These are phyloP conservation scores for Myotis findleyi DNA, from an alignment of 2,797 vertebrate genomes.

Conservation along the genomic window DNA sequence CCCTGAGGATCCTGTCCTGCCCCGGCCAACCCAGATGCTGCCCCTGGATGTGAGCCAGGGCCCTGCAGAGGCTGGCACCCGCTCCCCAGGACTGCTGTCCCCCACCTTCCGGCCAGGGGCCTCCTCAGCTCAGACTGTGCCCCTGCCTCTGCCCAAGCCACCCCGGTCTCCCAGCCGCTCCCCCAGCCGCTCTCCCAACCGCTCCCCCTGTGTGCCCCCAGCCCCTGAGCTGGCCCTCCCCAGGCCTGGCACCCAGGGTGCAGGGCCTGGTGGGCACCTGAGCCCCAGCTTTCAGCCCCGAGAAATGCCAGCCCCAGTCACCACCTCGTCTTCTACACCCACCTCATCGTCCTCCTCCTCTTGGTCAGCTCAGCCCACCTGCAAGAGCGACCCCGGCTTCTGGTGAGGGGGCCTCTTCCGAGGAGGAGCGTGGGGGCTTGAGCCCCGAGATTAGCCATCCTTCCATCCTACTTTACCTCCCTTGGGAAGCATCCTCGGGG, in stretches of 20 bases:
- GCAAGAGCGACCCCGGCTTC: conserved; percentile 79
- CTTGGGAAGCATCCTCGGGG: not conserved
- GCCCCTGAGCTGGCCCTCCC: conserved; percentile 74
- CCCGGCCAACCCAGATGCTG: conserved; percentile 65
- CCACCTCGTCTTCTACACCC: conserved; percentile 21
- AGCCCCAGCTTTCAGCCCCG: conserved; percentile 60
- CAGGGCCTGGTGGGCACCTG: conserved; percentile 61
- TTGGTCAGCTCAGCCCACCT: conserved; percentile 72
- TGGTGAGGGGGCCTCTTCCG: conserved; percentile 81
- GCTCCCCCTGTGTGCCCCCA: conserved; percentile 20
- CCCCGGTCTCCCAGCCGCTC: conserved; percentile 78
- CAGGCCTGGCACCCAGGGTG: conserved; percentile 80
- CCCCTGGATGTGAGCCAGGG: conserved; percentile 76
- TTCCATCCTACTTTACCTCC: not conserved
- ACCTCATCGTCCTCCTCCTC: not conserved
- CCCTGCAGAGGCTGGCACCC: conserved; percentile 76
- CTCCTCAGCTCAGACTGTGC: conserved; percentile 82
- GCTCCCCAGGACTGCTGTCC: conserved; percentile 83
- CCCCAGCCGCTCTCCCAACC: conserved; percentile 55
- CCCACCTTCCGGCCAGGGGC: conserved; percentile 80
- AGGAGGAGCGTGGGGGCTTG: not conserved
- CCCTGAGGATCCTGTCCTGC: conserved; percentile 67
- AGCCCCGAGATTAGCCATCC: not conserved
- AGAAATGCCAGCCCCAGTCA: not conserved
- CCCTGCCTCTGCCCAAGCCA: conserved; percentile 61